A percentile compares a stretch with the other conserved stretches of the same genome.
These are phyloP conservation scores for Oscheius sp. DNA, from an alignment of 2,888 invertebrate species.

Conservation along the genomic window DNA sequence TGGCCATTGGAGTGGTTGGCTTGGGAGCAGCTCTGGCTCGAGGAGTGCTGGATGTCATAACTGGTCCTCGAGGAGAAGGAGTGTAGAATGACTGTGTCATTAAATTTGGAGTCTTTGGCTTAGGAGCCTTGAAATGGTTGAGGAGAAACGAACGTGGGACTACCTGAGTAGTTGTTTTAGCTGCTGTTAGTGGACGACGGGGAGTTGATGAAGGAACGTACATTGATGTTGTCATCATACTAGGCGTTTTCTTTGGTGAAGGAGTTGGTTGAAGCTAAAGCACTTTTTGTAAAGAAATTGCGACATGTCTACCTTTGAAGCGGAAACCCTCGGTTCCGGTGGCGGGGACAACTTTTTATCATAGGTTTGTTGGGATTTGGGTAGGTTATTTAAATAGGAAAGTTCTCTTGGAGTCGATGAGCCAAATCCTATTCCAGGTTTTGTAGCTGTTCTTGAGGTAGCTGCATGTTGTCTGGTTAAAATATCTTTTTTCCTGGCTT, in stretches of 20 bases:
- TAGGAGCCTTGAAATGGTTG: too few species aligned
- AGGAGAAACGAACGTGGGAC: too few species aligned
- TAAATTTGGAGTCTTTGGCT: constrained; percentile 6
- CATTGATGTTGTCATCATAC: constrained; percentile 23
- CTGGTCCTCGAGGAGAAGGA: not conserved
- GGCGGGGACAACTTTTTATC: constrained; percentile 45
- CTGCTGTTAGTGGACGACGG: not conserved
- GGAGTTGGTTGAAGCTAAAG: not conserved
- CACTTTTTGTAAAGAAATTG: too few species aligned
- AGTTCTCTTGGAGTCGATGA: constrained; percentile 66
- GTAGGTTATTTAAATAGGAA: constrained; percentile 57
- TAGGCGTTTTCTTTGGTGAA: not conserved
- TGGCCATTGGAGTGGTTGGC: not conserved
- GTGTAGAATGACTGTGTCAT: constrained; percentile 30
- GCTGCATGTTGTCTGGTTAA: constrained; percentile 59
- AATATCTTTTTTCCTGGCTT: constrained; percentile 48
- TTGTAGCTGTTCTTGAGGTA: constrained; percentile 58
- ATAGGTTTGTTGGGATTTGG: constrained; percentile 44
- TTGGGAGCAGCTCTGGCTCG: not conserved
- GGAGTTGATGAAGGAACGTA: constrained; percentile 26
- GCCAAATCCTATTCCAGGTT: constrained; percentile 51
- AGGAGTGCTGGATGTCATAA: not conserved
- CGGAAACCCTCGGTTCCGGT: not conserved
- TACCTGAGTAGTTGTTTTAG: not conserved
- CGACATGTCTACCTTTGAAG: not conserved